Evolutionary conservation across 2,797 vertebrate species (phyloP), one percentile per base, ranked within the genome.

Genomic region (Amphiprion clarkii): DNA sequence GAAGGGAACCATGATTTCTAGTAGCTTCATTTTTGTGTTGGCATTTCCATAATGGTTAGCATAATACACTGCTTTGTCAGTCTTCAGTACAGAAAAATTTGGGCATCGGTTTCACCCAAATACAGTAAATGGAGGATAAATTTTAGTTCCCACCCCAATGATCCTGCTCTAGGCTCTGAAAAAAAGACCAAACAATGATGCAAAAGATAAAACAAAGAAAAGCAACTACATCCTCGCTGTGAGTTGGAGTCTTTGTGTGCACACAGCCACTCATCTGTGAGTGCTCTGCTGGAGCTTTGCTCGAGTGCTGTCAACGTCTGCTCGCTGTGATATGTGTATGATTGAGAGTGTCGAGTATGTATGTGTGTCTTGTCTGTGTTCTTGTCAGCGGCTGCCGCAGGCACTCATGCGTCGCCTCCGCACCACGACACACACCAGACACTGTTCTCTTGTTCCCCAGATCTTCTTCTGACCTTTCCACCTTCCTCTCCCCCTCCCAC

Each of bases 371-470:
- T 78, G 83, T 89, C 78, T 87, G 76, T 82, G 88, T 79, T 88
- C 90, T 88, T 92, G 93, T 93, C 93, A 93, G 87, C 77, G 87
- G 79, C 88, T 88, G 93, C 93, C 83, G 89, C 85, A 88, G 93
- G 93, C 92, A 91, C 92, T 94, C 91, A 92, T 93, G 92, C 93
- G 92, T 94, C 93, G 84, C 93, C 91, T 93, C 92, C 91, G 87
- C 92, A 94, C 90, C 88, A 90, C 92, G 93, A 94, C 93, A 94
- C 90, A 92, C 92, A 93, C 88, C 91, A 92, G 91, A 90, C 91
- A 89, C 91, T 87, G 87, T 90, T 93, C 91, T 88, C 92, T 91
- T 91, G 87, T 94, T 94, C 90, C 93, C 91, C 91, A 91, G 92
- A 90, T 92, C 92, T 93, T 91, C 91, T 80, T 69, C 90, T 93